Conservation (phyloP, 1,140 invertebrate species). For the Orussus abietinus region DNA sequence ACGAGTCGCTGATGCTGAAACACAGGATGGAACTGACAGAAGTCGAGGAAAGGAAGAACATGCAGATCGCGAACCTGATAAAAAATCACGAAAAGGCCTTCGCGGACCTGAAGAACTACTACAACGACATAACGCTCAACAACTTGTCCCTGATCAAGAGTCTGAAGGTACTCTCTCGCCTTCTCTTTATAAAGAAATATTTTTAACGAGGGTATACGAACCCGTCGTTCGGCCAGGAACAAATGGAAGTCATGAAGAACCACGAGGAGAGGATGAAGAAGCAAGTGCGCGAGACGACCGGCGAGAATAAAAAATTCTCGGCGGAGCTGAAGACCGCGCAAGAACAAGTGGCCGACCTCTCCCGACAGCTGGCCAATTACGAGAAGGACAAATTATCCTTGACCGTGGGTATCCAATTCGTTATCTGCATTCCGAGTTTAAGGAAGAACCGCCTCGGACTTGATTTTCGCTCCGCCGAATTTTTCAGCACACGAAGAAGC, state of each 20-base stretch:
- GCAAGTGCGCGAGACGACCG: slow-evolving; percentile 60
- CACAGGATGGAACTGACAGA: slow-evolving; percentile 77
- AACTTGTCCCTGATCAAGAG: slow-evolving; percentile 80
- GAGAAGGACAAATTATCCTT: slow-evolving; percentile 70
- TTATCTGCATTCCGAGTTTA: slow-evolving; percentile 6
- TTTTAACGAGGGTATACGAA: too few species aligned
- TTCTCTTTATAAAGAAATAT: not conserved
- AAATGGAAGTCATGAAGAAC: slow-evolving; percentile 79
- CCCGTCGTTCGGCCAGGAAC: too few species aligned
- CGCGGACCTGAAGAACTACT: slow-evolving; percentile 87
- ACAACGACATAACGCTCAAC: slow-evolving; percentile 89
- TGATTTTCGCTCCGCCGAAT: slow-evolving; percentile 19
- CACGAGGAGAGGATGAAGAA: slow-evolving; percentile 74
- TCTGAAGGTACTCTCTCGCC: slow-evolving; percentile 61
- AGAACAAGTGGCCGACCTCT: slow-evolving; percentile 65
- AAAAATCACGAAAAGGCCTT: slow-evolving; percentile 81
- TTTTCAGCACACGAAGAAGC: slow-evolving; percentile 65
- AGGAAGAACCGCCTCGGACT: not conserved
- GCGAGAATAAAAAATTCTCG: slow-evolving; percentile 69
- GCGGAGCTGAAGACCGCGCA: slow-evolving; percentile 68
- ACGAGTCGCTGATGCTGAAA: slow-evolving; percentile 71
- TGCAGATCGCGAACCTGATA: slow-evolving; percentile 75
- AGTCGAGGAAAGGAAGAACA: slow-evolving; percentile 86
- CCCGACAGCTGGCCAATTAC: slow-evolving; percentile 72
- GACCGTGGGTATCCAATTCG: slow-evolving; percentile 28